Base-by-base conservation (phyloP, 2,888 invertebrate species). In the Lithophane semibrunnea region DNA sequence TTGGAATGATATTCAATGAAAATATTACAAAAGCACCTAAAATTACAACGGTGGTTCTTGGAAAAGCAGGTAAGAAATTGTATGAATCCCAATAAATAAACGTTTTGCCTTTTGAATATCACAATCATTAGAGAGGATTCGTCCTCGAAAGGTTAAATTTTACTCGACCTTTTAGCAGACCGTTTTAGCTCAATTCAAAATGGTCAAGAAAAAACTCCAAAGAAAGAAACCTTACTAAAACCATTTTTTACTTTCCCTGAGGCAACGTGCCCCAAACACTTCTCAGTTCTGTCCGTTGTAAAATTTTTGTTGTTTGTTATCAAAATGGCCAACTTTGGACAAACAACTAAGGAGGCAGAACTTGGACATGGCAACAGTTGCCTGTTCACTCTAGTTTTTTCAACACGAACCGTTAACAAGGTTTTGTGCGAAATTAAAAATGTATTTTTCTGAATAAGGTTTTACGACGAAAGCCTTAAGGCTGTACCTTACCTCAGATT, bases 231-330 rank as follows among this genome's bases (percentile, higher is more conserved):
- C 21, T 10, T 69, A 65, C n/a, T 37, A 29, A 65, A 65, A 54
- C 58, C 1, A 21, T 49, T 77, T 7, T 68, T 64, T 69, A 60
- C 49, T 70, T 37, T 56, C 60, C 79, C 54, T 16, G 3, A 52
- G 56, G 79, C 47, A 64, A 58, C 49, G 24, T 63, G 61, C 37
- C 58, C n/a, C 47, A n/a, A 47, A 56, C 13, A 47, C 8, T 56
- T 44, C 13, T 18, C 52, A 69, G 16, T 42, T 29, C 42, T 66
- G 4, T 24, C 21, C 58, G 58, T 63, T 60, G 24, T 29, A 37
- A 82, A 85, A 83, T 47, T 77, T 64, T 65, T 72, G 21, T 67
- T 61, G 44, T 72, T 76, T 72, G 56, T 70, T 76, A 74, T 63
- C n/a, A 76, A 60, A 74, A 80, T 73, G 24, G 63, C 24, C 49